Evolutionary conservation across 2,113 vertebrate species (phyloP).

Genomic region (Malaclemys terrapin): DNA sequence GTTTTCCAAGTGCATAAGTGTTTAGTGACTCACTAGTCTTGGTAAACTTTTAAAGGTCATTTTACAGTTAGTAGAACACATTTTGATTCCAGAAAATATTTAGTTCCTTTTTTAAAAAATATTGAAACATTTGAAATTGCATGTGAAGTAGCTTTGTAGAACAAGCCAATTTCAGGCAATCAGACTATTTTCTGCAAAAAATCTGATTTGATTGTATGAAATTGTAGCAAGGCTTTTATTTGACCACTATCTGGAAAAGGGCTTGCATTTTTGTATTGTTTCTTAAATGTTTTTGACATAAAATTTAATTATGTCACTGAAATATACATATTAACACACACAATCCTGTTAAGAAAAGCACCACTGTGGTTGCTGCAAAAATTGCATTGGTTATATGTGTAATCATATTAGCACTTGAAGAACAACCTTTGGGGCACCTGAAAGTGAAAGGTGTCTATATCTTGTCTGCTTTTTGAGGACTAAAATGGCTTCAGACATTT

Average conservation of each 20-base stretch:
- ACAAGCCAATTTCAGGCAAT: neutral
- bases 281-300: neutral
- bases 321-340: neutral
- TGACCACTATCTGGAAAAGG: neutral
- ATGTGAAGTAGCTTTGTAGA: neutral
- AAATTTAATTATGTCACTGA: neutral
- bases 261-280: neutral
- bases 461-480: neutral
- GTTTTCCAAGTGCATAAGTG: neutral
- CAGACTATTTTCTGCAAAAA: neutral
- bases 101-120: neutral
- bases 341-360: neutral
- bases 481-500: neutral
- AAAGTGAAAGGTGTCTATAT: neutral
- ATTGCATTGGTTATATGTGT: neutral
- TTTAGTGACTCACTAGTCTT: neutral
- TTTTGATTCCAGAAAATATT: neutral
- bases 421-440: neutral
- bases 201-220: neutral
- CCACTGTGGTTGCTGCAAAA: neutral
- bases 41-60: neutral
- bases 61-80: neutral
- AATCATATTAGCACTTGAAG: neutral
- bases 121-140: neutral
- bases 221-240: neutral